phyloP scores from a whole-genome alignment of 2,888 invertebrate species.

The Drosophila greeni region DNA sequence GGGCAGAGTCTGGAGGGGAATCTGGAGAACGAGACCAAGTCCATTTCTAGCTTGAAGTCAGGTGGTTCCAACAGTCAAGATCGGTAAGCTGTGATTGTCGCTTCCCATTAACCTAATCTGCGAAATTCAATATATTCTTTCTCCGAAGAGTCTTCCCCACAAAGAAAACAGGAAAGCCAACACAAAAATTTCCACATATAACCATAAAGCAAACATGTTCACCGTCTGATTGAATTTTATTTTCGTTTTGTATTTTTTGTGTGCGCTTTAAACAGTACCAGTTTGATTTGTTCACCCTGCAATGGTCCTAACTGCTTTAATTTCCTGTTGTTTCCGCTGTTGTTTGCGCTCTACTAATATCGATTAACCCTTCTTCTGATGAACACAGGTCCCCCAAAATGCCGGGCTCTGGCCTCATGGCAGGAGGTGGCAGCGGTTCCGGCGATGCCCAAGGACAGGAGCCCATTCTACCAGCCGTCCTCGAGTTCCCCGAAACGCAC shows the following conservation, averaged over 20 bases:
- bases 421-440: constrained; percentile 56
- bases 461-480: constrained; percentile 94
- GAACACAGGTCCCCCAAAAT: constrained; percentile 74
- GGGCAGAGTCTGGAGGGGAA: constrained; percentile 95
- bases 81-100: constrained; percentile 81
- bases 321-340: not conserved
- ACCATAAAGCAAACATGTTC: constrained; percentile 22
- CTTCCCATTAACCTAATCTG: too few relatives aligned
- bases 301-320: constrained; percentile 28
- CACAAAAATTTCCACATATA: constrained; percentile 17
- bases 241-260: constrained; percentile 35
- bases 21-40: constrained; percentile 94
- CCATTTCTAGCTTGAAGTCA: constrained; percentile 89
- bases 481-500: constrained; percentile 96
- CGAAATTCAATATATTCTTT: constrained; percentile 11
- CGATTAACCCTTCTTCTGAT: constrained; percentile 28
- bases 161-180: constrained; percentile 30
- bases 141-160: not conserved
- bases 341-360: constrained; percentile 22
- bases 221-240: constrained; percentile 27
- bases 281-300: constrained; percentile 27
- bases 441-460: constrained; percentile 85
- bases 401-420: constrained; percentile 59
- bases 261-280: constrained; percentile 41
- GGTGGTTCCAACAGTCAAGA: constrained; percentile 87